Conservation (phyloP, 2,888 invertebrate genomes). For the Petrolisthes manimaculis region DNA sequence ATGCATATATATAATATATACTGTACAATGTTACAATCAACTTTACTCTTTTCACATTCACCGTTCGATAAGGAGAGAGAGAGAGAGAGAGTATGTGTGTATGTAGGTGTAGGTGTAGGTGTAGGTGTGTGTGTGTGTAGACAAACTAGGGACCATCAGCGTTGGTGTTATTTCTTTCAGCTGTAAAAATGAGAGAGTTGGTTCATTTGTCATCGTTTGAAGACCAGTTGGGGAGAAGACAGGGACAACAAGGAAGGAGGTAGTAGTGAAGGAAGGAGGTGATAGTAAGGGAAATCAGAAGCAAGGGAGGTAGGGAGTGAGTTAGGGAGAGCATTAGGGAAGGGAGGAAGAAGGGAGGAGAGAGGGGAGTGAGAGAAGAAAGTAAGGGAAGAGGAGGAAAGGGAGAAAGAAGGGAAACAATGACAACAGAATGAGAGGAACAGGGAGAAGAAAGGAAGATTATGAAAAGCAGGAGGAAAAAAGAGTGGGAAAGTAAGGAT, state of each 20-base stretch:
- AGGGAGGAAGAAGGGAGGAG: no score
- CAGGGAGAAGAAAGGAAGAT: not conserved
- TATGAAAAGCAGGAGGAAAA: not conserved
- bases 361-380: no score
- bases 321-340: no score
- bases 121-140: not conserved
- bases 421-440: not conserved
- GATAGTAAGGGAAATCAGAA: no score
- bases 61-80: not conserved
- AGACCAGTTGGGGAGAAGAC: not conserved
- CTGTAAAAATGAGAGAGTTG: not conserved
- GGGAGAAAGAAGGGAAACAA: not conserved
- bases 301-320: no score
- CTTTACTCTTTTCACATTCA: not conserved
- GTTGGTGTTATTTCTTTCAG: no score
- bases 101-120: not conserved
- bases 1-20: not conserved
- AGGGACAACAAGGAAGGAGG: not conserved
- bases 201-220: not conserved
- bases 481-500: not conserved
- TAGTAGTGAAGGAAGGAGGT: no score
- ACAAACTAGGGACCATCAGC: not conserved
- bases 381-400: not conserved
- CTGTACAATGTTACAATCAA: not conserved
- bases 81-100: not conserved